phyloP scores from a whole-genome alignment of 2,888 invertebrate genomes.

The Sepiola atlantica region DNA sequence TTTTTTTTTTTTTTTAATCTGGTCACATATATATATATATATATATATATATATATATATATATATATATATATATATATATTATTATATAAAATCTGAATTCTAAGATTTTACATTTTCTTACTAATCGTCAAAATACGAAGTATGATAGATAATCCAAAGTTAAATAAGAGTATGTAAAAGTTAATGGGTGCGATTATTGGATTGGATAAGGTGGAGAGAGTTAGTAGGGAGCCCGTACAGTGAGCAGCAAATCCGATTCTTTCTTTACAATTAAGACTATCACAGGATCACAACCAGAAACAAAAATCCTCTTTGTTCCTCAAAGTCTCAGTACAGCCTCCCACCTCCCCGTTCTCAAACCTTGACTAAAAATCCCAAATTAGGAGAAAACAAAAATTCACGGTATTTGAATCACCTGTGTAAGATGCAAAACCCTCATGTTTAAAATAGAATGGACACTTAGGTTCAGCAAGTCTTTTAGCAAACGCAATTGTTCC shows the following conservation, averaged over 20 bases:
- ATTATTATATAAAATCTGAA: neutral
- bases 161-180: neutral
- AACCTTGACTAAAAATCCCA: neutral
- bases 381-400: neutral
- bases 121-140: neutral
- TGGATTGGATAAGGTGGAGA: neutral
- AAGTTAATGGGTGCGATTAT: neutral
- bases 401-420: neutral
- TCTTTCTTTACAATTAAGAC: neutral
- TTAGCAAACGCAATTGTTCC: neutral
- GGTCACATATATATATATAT: too few relatives aligned
- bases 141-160: neutral
- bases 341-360: neutral
- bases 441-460: neutral
- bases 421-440: neutral
- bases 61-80: too few relatives aligned
- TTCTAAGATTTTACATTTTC: neutral
- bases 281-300: conserved; percentile 32
- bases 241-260: conserved; percentile 9
- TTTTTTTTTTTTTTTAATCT: too few relatives aligned
- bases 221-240: neutral
- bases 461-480: neutral
- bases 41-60: too few relatives aligned
- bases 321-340: neutral
- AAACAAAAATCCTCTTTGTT: neutral